Percentiles rank a stretch among this genome's conserved stretches.
Conservation (phyloP, 2,888 invertebrate species). For the Caprella mutica region DNA sequence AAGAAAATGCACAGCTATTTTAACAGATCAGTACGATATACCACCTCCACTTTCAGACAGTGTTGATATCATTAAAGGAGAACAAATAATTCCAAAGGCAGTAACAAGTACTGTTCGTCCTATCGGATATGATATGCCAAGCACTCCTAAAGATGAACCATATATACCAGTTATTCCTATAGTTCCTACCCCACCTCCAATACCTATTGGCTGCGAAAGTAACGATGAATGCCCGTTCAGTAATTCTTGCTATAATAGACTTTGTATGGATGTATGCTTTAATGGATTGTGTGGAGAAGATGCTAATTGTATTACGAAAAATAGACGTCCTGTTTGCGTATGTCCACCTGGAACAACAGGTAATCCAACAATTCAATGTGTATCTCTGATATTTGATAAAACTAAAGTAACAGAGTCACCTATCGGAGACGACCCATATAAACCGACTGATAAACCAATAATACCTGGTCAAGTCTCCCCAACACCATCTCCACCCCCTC, state of each 20-base stretch:
- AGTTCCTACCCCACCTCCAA: conserved; percentile 34
- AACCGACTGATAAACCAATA: too few relatives aligned
- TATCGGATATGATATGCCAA: conserved; percentile 7
- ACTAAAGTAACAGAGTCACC: conserved; percentile 3
- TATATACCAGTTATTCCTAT: conserved; percentile 10
- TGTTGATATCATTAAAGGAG: conserved; percentile 36
- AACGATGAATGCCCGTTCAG: conserved; percentile 26
- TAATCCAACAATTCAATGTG: conserved; percentile 33
- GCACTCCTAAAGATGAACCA: not conserved
- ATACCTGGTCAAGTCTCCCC: too few relatives aligned
- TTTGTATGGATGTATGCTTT: conserved; percentile 50
- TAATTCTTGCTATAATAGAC: conserved; percentile 22
- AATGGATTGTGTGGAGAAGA: conserved; percentile 62
- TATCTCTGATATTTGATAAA: conserved; percentile 7
- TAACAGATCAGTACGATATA: conserved; percentile 8
- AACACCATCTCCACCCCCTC: conserved; percentile 1
- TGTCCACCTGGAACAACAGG: conserved; percentile 36
- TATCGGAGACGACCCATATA: too few relatives aligned
- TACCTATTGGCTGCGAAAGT: conserved; percentile 47
- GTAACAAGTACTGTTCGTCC: conserved; percentile 6
- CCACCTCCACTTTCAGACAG: conserved; percentile 1
- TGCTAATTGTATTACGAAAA: conserved; percentile 54
- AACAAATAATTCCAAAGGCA: not conserved
- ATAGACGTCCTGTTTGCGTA: conserved; percentile 43
- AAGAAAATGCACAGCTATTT: conserved; percentile 23